Conservation (phyloP, 2,797 vertebrate genomes). For the Notolepis coatsorum region DNA sequence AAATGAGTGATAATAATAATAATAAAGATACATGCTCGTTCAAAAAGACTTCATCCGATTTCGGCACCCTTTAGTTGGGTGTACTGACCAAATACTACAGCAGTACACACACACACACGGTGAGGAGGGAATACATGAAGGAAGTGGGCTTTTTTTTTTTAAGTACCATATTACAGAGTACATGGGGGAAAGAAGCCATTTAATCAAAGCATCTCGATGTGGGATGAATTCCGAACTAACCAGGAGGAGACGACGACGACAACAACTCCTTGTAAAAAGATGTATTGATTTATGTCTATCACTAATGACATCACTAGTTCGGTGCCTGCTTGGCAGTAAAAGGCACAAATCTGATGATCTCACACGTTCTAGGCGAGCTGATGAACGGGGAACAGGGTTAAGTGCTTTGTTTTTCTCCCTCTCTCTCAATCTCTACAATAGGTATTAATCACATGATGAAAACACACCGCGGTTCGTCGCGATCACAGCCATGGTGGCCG, state of each 20-base stretch:
- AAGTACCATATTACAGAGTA: no score
- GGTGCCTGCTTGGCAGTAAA: conserved; percentile 81
- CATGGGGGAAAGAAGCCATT: conserved; percentile 25
- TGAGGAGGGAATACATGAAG: conserved; percentile 35
- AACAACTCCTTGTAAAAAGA: no score
- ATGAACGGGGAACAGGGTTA: conserved; percentile 51
- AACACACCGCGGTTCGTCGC: conserved; percentile 45
- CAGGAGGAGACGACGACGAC: conserved; percentile 9
- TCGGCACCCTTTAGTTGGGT: conserved; percentile 23
- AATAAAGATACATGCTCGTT: no score
- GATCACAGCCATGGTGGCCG: conserved; percentile 32
- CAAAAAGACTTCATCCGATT: not conserved
- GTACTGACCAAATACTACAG: conserved; percentile 45
- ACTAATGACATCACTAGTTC: conserved; percentile 76
- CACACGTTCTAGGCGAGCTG: conserved; percentile 55
- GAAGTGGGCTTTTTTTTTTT: conserved; percentile 32
- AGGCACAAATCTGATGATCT: conserved; percentile 80
- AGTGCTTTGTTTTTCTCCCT: conserved; percentile 58
- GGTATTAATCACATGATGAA: conserved; percentile 56
- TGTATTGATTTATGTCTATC: conserved; percentile 23
- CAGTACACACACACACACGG: conserved; percentile 44
- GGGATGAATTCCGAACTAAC: conserved; percentile 30
- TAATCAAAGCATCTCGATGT: conserved; percentile 15
- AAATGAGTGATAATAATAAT: conserved; percentile 53
- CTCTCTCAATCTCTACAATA: conserved; percentile 54